These are phyloP conservation scores for Diabrotica balteata DNA, from an alignment of 2,888 invertebrate genomes.

Conservation along the genomic window DNA sequence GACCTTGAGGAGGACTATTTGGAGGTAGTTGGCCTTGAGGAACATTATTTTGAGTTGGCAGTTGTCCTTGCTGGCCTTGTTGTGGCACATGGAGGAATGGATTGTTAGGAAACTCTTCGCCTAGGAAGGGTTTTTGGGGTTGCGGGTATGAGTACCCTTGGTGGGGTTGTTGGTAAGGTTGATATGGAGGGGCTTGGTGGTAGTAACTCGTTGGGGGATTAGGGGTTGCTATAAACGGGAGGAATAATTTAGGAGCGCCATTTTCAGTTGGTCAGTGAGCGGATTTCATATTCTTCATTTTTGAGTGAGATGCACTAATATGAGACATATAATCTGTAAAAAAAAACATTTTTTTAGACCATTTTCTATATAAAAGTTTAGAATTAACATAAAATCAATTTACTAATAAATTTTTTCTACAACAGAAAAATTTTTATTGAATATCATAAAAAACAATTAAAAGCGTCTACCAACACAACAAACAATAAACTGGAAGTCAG, in stretches of 20 bases:
- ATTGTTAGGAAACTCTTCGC: constrained; percentile 57
- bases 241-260: constrained; percentile 57
- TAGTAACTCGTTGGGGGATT: constrained; percentile 49
- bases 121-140: constrained; percentile 55
- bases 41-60: neutral
- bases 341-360: too few relatives aligned
- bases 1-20: neutral
- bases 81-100: constrained; percentile 48
- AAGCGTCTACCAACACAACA: too few relatives aligned
- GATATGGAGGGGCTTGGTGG: constrained; percentile 41
- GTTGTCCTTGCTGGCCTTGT: constrained; percentile 16
- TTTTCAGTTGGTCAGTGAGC: constrained; percentile 27
- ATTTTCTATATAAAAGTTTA: too few relatives aligned
- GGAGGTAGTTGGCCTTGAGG: neutral
- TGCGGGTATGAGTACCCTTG: constrained; percentile 55
- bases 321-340: too few relatives aligned
- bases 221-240: constrained; percentile 53
- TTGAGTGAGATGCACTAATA: too few relatives aligned
- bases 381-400: too few relatives aligned
- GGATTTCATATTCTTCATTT: too few relatives aligned
- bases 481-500: too few relatives aligned
- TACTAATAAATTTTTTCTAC: too few relatives aligned
- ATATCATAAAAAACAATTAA: too few relatives aligned
- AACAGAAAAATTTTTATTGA: too few relatives aligned
- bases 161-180: constrained; percentile 39